These are phyloP conservation scores for Ormyrus nitidulus DNA, from an alignment of 2,888 invertebrate species.

Conservation along the genomic window DNA sequence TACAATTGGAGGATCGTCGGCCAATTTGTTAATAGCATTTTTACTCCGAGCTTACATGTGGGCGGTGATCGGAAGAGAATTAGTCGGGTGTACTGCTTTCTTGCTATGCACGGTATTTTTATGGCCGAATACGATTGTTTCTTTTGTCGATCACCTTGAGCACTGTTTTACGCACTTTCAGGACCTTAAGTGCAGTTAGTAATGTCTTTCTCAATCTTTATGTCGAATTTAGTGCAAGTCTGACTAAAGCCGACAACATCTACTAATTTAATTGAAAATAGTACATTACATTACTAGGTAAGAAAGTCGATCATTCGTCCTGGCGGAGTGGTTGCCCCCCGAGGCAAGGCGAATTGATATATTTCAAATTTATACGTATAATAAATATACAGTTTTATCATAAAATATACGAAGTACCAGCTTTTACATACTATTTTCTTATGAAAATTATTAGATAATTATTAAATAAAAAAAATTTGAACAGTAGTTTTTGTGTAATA, in stretches of 20 bases:
- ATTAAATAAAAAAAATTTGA: too few relatives aligned
- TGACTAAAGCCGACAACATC: too few relatives aligned
- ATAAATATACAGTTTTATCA: too few relatives aligned
- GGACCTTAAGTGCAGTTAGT: not conserved
- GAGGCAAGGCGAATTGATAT: too few relatives aligned
- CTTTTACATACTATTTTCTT: too few relatives aligned
- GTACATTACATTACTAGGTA: not conserved
- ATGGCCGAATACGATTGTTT: not conserved
- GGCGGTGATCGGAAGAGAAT: not conserved
- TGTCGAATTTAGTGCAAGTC: too few relatives aligned
- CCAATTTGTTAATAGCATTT: slow-evolving; percentile 29
- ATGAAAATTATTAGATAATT: too few relatives aligned
- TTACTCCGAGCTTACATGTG: slow-evolving; percentile 1
- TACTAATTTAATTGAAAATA: not conserved
- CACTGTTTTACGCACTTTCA: not conserved
- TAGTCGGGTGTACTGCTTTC: not conserved
- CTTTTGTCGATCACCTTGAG: not conserved
- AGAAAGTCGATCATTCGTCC: too few relatives aligned
- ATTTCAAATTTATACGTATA: too few relatives aligned
- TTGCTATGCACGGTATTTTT: not conserved
- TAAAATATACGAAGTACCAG: too few relatives aligned
- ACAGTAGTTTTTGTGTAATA: too few relatives aligned
- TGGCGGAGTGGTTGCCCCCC: too few relatives aligned
- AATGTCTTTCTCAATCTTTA: not conserved
- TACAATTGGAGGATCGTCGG: slow-evolving; percentile 23